Base-by-base conservation (phyloP, 2,113 vertebrate genomes). In the Saccopteryx bilineata region DNA sequence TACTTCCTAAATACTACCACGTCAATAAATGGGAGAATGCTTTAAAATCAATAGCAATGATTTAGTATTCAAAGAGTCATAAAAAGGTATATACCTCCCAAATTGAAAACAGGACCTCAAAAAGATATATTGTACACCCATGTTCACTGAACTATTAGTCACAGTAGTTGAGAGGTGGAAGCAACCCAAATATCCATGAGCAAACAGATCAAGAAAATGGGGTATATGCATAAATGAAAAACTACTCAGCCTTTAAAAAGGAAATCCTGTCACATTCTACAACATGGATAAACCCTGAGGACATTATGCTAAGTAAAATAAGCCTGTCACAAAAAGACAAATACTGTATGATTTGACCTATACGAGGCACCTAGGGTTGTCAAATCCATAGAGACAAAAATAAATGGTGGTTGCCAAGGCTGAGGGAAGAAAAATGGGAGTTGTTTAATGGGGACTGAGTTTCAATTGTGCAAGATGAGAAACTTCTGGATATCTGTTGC, bases 201-300 rank as follows among this genome's bases (percentile, higher is more conserved):
- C 28, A 58, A 12, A 78, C 46, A 46, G 83, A 60, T 78, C n/a
- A 94, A 83, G n/a, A 81, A 86, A 96, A 82, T 23, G 23, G 7
- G 15, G 46, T 65, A 39, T 24, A 69, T 8, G 75, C 48, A 61
- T 26, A 69, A 50, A 68, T 4, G 28, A 10, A 90, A 17, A 21
- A 48, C n/a, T 24, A 83, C 2, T 69, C 48, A 50, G 26, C 28
- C 48, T 79, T 94, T 78, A 75, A 75, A 75, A 90, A 39, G 54
- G 23, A 56, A 86, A 54, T 65, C 19, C 26, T 69, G 50, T 87
- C 48, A 56, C 9, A 72, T 10, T 39, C 60, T 56, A 80, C 9
- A 85, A 68, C 23, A 75, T 1, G 18, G 74, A 68, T 48, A 33
- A 92, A 79, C 11, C 33, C 10, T 89, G 80, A 85, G 46, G 56